Conservation (phyloP, 1,140 invertebrate species). For the Bombus sylvicola region DNA sequence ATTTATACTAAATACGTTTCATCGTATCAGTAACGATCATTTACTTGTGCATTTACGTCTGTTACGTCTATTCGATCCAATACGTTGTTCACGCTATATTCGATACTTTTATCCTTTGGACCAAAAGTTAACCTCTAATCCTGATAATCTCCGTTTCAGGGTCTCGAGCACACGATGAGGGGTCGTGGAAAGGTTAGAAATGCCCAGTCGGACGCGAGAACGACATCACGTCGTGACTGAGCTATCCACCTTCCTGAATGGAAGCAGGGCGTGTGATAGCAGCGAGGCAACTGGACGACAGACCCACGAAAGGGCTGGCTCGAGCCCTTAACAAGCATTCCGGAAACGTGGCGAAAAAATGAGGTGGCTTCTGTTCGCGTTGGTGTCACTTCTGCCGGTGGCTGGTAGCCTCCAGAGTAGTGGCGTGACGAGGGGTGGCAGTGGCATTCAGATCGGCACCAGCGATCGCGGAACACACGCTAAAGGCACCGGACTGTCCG, state of each 20-base stretch:
- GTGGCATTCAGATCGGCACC: conserved; percentile 78
- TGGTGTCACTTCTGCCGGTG: conserved; percentile 55
- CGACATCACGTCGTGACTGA: conserved; percentile 6
- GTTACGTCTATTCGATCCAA: too few relatives aligned
- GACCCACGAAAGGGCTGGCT: background rate
- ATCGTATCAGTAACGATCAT: too few relatives aligned
- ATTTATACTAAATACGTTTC: too few relatives aligned
- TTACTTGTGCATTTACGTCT: too few relatives aligned
- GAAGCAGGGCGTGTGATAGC: conserved; percentile 15
- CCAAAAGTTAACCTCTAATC: too few relatives aligned
- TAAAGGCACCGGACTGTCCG: conserved; percentile 50
- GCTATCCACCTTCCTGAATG: conserved; percentile 44
- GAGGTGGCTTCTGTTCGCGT: conserved; percentile 37
- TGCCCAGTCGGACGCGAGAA: conserved; percentile 8
- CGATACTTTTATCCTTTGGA: background rate
- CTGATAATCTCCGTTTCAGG: conserved; percentile 38
- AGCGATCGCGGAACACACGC: conserved; percentile 66
- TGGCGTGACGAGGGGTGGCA: conserved; percentile 73
- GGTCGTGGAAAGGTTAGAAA: background rate
- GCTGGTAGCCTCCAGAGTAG: conserved; percentile 56
- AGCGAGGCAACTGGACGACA: conserved; percentile 16
- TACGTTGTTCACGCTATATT: background rate
- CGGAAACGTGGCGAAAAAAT: conserved; percentile 30
- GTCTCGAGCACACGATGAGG: conserved; percentile 18
- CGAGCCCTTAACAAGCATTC: conserved; percentile 1